Conservation (phyloP, 2,888 invertebrate species). For the Leptarthrus brevirostris region DNA sequence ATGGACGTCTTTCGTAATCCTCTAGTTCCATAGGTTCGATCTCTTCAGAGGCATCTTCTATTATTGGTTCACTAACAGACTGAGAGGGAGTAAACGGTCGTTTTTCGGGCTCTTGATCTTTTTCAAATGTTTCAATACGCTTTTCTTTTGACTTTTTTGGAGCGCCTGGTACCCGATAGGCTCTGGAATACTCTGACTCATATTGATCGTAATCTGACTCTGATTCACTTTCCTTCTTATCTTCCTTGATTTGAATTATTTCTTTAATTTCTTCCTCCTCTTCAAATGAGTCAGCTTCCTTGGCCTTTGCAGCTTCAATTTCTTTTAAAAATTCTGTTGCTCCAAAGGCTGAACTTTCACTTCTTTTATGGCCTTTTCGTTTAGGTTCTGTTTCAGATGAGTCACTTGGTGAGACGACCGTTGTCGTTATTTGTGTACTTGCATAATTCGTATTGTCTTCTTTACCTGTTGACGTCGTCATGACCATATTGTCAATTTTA, state of each 20-base stretch:
- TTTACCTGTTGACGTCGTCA: conserved; percentile 60
- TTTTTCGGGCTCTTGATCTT: conserved; percentile 64
- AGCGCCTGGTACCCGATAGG: conserved; percentile 64
- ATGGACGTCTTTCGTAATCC: conserved; percentile 61
- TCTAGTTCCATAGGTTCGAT: conserved; percentile 60
- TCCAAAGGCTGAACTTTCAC: conserved; percentile 68
- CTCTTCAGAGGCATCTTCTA: conserved; percentile 66
- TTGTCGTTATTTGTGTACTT: conserved; percentile 58
- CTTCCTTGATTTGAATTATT: conserved; percentile 58
- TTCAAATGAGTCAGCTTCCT: conserved; percentile 57
- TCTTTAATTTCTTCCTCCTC: conserved; percentile 60
- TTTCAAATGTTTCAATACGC: conserved; percentile 62
- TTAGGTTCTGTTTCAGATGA: conserved; percentile 59
- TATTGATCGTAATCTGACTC: conserved; percentile 68
- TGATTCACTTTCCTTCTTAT: conserved; percentile 67
- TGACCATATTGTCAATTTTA: conserved; percentile 55
- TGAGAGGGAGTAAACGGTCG: conserved; percentile 65
- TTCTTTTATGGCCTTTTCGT: conserved; percentile 70
- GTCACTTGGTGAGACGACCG: conserved; percentile 56
- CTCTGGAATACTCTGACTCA: conserved; percentile 68
- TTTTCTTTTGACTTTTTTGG: conserved; percentile 64
- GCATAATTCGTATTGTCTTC: conserved; percentile 54
- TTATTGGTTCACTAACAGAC: conserved; percentile 64
- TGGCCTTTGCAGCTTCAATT: conserved; percentile 55
- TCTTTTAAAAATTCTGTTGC: conserved; percentile 59